Conservation (phyloP, 1,140 invertebrate species). For the Papilio polytes region DNA sequence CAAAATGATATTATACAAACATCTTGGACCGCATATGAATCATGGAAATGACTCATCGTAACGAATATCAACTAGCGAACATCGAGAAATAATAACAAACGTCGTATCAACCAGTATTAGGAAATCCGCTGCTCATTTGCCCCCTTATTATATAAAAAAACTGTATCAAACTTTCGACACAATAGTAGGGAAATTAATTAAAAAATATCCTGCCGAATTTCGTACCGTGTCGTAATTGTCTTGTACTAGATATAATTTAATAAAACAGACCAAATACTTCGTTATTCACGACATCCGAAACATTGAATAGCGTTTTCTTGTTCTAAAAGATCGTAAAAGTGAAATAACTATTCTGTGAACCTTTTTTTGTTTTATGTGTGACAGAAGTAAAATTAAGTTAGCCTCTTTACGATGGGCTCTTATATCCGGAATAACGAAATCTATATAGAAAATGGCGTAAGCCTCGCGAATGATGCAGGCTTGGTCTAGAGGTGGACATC, state of each 20-base stretch:
- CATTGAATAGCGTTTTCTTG: not conserved
- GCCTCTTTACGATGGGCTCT: no score
- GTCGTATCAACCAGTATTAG: no score
- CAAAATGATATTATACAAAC: constrained; percentile 24
- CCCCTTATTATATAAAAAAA: not conserved
- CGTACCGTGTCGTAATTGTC: not conserved
- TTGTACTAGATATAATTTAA: not conserved
- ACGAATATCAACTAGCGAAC: constrained; percentile 7
- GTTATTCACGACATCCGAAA: not conserved
- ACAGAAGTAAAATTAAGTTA: not conserved
- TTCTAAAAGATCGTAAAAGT: not conserved
- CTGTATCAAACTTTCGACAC: not conserved
- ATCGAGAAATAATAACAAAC: not conserved
- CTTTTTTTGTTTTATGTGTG: not conserved
- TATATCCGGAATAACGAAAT: no score
- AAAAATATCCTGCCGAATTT: no score
- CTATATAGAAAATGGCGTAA: no score
- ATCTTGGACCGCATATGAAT: constrained; percentile 1
- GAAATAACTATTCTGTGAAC: not conserved
- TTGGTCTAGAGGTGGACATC: no score
- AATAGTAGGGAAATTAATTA: not conserved
- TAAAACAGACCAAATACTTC: not conserved
- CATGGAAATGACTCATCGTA: constrained; percentile 7
- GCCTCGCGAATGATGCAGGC: not conserved
- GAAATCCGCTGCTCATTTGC: no score